Base-by-base conservation (phyloP, 1,140 invertebrate genomes). In the Cataglyphis hispanica region DNA sequence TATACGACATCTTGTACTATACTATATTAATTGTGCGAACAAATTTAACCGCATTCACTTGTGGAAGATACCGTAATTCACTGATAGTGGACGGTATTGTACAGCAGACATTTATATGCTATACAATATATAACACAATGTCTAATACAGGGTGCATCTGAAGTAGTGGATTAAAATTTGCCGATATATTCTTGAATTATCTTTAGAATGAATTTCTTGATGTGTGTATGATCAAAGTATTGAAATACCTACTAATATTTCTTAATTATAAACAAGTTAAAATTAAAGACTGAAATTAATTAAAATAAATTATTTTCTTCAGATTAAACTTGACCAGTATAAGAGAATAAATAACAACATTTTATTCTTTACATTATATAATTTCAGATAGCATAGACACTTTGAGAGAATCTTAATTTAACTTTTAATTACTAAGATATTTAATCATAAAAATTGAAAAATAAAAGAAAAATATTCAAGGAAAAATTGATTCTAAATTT, bases 1-100 rank as follows among this genome's bases (percentile, higher is more conserved):
- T 89, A 89, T 85, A 80, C 77, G 77, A 80, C 83, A 86, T 46
- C 86, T 84, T 88, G 75, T 88, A 85, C 22, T 72, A 66, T 53
- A 77, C 16, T 85, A 74, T 87, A 89, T 25, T 84, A 88, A 81
- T 75, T 86, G 72, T 90, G 86, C 69, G 37, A 87, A 25, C 16
- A 84, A 75, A 86, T 40, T 60, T 86, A 84, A 84, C 40, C 40
- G 60, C 86, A 85, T 78, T 85, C 74, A 87, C 58, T 61, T 88
- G 64, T 66, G 81, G 56, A 81, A 78, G 83, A 19, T 81, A 67
- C 43, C 72, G 76, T 78, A 84, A 69, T 80, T 84, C 84, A 86
- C 7, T 37, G 50, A 86, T 53, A 69, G 43, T 25, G 84, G 43
- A 72, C 50, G 56, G 50, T 88, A 76, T 77, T 77, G 50, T 80